These are phyloP conservation scores for Druceiella hillmani DNA, from an alignment of 2,888 invertebrate species.

Conservation along the genomic window DNA sequence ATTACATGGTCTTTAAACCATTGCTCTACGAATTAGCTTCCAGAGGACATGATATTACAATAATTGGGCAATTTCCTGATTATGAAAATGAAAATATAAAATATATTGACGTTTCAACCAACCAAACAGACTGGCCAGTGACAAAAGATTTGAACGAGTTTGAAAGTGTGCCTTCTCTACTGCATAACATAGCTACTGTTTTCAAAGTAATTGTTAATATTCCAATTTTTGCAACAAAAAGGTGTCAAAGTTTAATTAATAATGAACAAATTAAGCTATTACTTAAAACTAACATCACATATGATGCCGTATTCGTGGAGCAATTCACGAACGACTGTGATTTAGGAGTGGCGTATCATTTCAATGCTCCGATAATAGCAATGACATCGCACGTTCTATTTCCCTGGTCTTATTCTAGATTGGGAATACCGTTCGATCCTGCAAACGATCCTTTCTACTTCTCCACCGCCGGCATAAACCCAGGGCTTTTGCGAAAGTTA, in stretches of 20 bases:
- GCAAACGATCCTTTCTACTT: conserved; percentile 45
- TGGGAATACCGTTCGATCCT: conserved; percentile 46
- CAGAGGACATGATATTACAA: conserved; percentile 58
- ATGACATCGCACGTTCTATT: conserved; percentile 46
- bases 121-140: conserved; percentile 4
- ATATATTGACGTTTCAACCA: conserved; percentile 44
- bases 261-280: conserved; percentile 30
- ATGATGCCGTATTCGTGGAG: conserved; percentile 45
- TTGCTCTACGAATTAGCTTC: conserved; percentile 51
- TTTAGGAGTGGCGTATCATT: conserved; percentile 34
- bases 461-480: conserved; percentile 32
- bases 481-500: conserved; percentile 30
- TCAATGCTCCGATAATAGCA: conserved; percentile 47
- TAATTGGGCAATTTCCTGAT: conserved; percentile 55
- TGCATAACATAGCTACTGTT: conserved; percentile 25
- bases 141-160: conserved; percentile 24
- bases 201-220: conserved; percentile 25
- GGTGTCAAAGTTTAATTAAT: conserved; percentile 33
- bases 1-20: conserved; percentile 57
- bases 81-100: conserved; percentile 45
- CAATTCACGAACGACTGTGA: conserved; percentile 44
- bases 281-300: conserved; percentile 29
- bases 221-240: conserved; percentile 11
- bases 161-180: conserved; percentile 24
- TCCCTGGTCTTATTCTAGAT: conserved; percentile 41